Evolutionary conservation across 2,113 vertebrate genomes (phyloP).

Genomic region (Nansenia antarctica): DNA sequence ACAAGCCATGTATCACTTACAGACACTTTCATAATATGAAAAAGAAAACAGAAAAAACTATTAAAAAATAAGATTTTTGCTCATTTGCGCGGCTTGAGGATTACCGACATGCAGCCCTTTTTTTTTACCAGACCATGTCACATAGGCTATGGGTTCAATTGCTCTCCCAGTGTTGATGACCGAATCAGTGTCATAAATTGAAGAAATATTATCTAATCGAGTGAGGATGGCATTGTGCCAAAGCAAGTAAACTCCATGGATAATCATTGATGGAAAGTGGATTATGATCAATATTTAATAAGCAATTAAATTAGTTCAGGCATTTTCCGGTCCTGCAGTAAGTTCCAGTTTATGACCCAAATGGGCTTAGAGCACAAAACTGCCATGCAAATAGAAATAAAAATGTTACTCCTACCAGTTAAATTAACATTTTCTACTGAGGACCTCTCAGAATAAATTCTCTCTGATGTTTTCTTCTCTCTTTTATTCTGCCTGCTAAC

Average conservation of each 20-base stretch:
- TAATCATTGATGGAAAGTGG: no score
- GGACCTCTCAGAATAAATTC: slow-evolving; percentile 64
- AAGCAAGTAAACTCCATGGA: no score
- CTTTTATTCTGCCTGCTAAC: slow-evolving; percentile 49
- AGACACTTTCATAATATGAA: no score
- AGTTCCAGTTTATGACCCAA: slow-evolving; percentile 17
- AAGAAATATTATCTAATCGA: background rate
- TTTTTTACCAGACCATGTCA: no score
- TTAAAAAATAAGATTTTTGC: no score
- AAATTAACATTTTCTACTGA: slow-evolving; percentile 15
- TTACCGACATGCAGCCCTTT: no score
- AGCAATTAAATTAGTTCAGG: no score
- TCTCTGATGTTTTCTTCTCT: slow-evolving; percentile 63
- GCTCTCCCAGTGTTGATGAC: background rate
- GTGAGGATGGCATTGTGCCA: background rate
- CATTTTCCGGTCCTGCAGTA: background rate
- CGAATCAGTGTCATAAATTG: no score
- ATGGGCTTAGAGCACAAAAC: slow-evolving; percentile 12
- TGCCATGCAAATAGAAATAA: background rate
- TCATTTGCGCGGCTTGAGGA: no score
- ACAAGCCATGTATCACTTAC: no score
- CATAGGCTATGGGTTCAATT: background rate
- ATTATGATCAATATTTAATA: no score
- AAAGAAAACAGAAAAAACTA: no score
- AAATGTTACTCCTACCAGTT: slow-evolving; percentile 8